phyloP scores from a whole-genome alignment of 1,140 invertebrate genomes.

The Musca domestica region DNA sequence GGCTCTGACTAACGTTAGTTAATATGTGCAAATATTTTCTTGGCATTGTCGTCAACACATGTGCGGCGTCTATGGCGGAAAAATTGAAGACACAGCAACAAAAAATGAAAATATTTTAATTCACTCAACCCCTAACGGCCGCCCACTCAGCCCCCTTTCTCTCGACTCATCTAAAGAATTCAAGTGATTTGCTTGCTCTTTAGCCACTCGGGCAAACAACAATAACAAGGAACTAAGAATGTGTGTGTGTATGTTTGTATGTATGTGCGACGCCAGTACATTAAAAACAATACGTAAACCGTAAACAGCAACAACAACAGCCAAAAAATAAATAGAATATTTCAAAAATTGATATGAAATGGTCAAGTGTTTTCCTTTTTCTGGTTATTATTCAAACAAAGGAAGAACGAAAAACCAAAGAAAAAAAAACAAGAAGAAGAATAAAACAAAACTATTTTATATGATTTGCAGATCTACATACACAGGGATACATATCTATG shows the following conservation, averaged over 20 bases:
- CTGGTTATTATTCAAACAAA: too few relatives aligned
- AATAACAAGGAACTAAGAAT: too few relatives aligned
- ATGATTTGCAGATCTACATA: too few relatives aligned
- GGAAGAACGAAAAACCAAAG: not conserved
- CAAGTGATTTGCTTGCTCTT: too few relatives aligned
- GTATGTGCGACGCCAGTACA: too few relatives aligned
- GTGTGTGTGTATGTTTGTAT: too few relatives aligned
- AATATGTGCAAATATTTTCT: not conserved
- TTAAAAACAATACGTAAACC: not conserved
- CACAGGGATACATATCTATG: too few relatives aligned
- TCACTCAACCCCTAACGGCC: not conserved
- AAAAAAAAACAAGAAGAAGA: not conserved
- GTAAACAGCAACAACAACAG: not conserved
- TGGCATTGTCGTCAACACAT: slow-evolving; percentile 2
- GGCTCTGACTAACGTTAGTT: too few relatives aligned
- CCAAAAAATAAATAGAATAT: not conserved
- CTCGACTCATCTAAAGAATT: too few relatives aligned
- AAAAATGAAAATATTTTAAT: slow-evolving; percentile 18
- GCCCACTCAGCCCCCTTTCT: too few relatives aligned
- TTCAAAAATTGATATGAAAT: slow-evolving; percentile 12
- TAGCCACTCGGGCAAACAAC: too few relatives aligned
- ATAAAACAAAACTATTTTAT: not conserved
- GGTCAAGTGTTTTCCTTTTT: slow-evolving; percentile 9
- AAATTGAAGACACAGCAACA: not conserved
- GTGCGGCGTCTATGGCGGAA: not conserved